These are phyloP conservation scores for Orussus abietinus DNA, from an alignment of 1,140 invertebrate genomes.

Conservation along the genomic window DNA sequence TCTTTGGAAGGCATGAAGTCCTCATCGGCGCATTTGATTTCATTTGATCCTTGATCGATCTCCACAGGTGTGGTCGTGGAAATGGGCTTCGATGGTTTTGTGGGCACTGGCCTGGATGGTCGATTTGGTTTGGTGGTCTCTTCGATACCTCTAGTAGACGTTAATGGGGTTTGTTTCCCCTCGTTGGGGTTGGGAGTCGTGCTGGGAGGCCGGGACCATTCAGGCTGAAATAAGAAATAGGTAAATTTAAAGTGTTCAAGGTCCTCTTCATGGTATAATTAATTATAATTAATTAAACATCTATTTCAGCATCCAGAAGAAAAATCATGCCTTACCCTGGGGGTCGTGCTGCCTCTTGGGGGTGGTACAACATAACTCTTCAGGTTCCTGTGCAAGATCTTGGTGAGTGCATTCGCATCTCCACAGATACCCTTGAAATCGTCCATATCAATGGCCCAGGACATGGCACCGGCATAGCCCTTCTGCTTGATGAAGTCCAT, in stretches of 20 bases:
- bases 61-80: conserved; percentile 17
- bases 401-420: conserved; percentile 65
- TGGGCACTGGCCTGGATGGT: conserved; percentile 16
- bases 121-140: conserved; percentile 20
- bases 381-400: conserved; percentile 71
- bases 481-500: conserved; percentile 80
- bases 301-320: no score
- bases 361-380: conserved; percentile 69
- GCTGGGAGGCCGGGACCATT: conserved; percentile 67
- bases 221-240: conserved; percentile 54
- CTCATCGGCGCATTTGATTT: conserved; percentile 56
- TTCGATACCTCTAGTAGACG: conserved; percentile 25
- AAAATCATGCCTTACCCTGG: conserved; percentile 59
- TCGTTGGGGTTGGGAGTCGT: conserved; percentile 54
- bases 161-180: conserved; percentile 29
- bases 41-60: conserved; percentile 48
- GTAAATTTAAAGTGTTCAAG: no score
- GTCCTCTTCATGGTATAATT: no score
- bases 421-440: conserved; percentile 78
- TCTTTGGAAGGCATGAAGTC: conserved; percentile 67
- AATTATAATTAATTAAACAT: no score
- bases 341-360: conserved; percentile 63
- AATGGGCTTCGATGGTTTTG: conserved; percentile 12
- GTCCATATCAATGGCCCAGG: conserved; percentile 87
- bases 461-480: conserved; percentile 83